Conservation (phyloP, 2,888 invertebrate genomes). For the Antheraea assamensis region DNA sequence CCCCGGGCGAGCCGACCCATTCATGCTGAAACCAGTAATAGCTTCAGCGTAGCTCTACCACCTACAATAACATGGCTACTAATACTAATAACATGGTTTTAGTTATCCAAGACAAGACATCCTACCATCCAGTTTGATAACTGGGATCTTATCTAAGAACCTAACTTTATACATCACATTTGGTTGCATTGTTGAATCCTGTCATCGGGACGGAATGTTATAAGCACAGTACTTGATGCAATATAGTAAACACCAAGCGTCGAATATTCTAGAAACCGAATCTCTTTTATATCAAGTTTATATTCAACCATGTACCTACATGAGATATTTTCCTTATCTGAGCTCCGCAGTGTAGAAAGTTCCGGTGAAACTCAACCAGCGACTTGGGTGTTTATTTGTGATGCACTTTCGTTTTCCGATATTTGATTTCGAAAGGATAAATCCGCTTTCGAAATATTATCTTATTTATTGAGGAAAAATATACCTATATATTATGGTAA, state of each 20-base stretch:
- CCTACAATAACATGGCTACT: too few relatives aligned
- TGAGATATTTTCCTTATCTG: conserved; percentile 8
- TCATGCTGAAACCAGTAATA: too few relatives aligned
- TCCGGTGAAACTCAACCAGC: conserved; percentile 25
- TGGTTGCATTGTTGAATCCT: too few relatives aligned
- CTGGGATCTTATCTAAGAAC: too few relatives aligned
- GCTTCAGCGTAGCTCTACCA: too few relatives aligned
- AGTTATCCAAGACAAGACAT: too few relatives aligned
- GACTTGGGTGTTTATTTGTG: conserved; percentile 26
- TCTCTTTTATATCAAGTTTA: not conserved
- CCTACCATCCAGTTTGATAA: too few relatives aligned
- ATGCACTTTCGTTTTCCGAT: conserved; percentile 32
- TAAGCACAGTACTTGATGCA: too few relatives aligned
- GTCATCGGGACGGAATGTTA: too few relatives aligned
- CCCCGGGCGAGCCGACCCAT: too few relatives aligned
- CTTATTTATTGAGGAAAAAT: not conserved
- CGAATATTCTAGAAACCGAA: not conserved
- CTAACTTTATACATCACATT: too few relatives aligned
- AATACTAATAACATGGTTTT: too few relatives aligned
- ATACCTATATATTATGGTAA: not conserved
- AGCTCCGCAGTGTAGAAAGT: conserved; percentile 25
- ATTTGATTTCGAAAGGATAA: conserved; percentile 17
- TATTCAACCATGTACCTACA: not conserved
- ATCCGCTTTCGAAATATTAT: conserved; percentile 15
- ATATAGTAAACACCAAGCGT: not conserved